Conservation (phyloP, 2,113 vertebrate species). For the Phylloscopus trochiloides region DNA sequence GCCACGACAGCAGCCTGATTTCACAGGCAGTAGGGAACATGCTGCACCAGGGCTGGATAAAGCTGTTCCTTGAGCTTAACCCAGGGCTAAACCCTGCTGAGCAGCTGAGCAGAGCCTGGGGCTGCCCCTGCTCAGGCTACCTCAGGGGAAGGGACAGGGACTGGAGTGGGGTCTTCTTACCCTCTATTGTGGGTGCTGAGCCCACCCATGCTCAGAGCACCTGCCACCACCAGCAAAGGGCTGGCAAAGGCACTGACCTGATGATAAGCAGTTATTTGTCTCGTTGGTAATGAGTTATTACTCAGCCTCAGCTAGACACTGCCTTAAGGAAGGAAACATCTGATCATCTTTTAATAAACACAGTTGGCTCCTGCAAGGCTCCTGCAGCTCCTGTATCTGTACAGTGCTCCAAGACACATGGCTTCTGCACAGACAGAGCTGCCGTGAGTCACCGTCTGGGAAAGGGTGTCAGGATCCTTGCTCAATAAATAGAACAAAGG, state of each 20-base stretch:
- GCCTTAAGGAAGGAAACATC: constrained; percentile 50
- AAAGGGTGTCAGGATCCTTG: constrained; percentile 1
- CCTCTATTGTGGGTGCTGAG: background rate
- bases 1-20: background rate
- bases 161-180: fast-evolving
- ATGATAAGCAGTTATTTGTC: constrained; percentile 25
- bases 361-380: constrained; percentile 10
- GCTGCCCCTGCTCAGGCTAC: background rate
- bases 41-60: background rate
- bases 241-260: background rate
- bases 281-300: constrained; percentile 22
- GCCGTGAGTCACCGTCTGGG: constrained; percentile 49
- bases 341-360: constrained; percentile 61
- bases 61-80: background rate
- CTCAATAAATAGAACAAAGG: constrained; percentile 50
- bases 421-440: constrained; percentile 2
- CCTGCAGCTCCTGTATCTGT: constrained; percentile 28
- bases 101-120: background rate
- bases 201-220: fast-evolving
- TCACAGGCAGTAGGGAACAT: background rate
- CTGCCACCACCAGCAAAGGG: background rate
- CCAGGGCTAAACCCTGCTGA: background rate
- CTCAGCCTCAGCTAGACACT: constrained; percentile 35
- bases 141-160: background rate
- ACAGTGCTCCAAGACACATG: background rate